phyloP scores from a whole-genome alignment of 64 coral and sea anemone genomes.

The Montipora efflorescens region DNA sequence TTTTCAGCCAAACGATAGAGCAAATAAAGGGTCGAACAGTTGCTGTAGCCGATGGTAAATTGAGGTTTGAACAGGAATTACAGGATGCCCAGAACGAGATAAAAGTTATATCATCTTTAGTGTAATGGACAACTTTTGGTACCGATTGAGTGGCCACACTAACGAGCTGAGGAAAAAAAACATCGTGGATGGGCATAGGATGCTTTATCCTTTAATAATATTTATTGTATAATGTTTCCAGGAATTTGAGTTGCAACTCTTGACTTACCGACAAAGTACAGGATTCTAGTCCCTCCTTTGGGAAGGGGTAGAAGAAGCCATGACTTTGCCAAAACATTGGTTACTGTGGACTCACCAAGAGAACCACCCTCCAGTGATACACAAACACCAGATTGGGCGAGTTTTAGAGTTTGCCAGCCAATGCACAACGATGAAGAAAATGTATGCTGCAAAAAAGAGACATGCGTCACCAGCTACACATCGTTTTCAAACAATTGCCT shows the following conservation, averaged over 20 bases:
- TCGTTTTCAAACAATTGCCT: slow-evolving; percentile 32
- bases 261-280: neutral
- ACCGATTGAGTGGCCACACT: neutral
- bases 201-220: too few species aligned
- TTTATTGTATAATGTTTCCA: neutral
- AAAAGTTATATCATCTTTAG: too few species aligned
- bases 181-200: too few species aligned
- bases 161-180: too few species aligned
- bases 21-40: too few species aligned
- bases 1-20: too few species aligned
- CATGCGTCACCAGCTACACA: slow-evolving; percentile 39
- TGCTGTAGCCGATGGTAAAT: too few species aligned
- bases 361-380: neutral
- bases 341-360: neutral
- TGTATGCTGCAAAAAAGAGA: slow-evolving; percentile 28
- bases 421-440: slow-evolving; percentile 33
- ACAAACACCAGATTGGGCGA: slow-evolving; percentile 13
- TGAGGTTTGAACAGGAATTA: too few species aligned
- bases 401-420: slow-evolving; percentile 6
- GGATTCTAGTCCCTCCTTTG: too few species aligned
- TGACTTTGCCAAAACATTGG: slow-evolving; percentile 49
- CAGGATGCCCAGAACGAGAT: too few species aligned
- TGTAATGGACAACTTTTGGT: too few species aligned
- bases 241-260: neutral
- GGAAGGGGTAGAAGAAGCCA: slow-evolving; percentile 17